Evolutionary conservation across 2,888 invertebrate genomes (phyloP).

Genomic region (Yponomeuta evonymella): DNA sequence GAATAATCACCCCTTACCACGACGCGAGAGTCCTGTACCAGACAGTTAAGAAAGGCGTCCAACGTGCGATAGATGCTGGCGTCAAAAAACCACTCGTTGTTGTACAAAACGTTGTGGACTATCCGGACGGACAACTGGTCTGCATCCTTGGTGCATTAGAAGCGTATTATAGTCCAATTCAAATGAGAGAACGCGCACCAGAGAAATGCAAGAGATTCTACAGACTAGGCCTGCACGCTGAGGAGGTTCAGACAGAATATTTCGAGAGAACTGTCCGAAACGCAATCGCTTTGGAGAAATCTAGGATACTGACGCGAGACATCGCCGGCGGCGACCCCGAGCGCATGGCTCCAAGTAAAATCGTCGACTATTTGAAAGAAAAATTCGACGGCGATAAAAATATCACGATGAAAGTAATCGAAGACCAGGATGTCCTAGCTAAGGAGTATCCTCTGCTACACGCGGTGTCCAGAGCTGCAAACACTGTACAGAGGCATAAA

Average conservation of each 20-base stretch:
- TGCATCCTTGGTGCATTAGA: conserved; percentile 91
- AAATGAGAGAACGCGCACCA: conserved; percentile 81
- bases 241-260: conserved; percentile 68
- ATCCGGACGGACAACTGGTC: conserved; percentile 85
- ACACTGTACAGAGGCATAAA: conserved; percentile 77
- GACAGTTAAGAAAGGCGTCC: conserved; percentile 85
- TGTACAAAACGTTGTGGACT: conserved; percentile 79
- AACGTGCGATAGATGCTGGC: conserved; percentile 90
- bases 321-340: conserved; percentile 90
- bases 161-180: conserved; percentile 89
- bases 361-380: conserved; percentile 84
- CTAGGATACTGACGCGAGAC: conserved; percentile 72
- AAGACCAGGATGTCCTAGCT: conserved; percentile 74
- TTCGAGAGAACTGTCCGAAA: conserved; percentile 76
- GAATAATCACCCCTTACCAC: conserved; percentile 80
- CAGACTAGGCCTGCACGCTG: conserved; percentile 78
- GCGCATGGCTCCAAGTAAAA: conserved; percentile 87
- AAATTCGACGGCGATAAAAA: conserved; percentile 77
- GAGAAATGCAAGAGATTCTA: conserved; percentile 76
- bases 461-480: conserved; percentile 85
- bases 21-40: conserved; percentile 69
- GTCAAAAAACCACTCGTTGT: conserved; percentile 86
- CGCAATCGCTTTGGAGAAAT: conserved; percentile 79
- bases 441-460: conserved; percentile 87
- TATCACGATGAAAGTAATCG: conserved; percentile 79